Evolutionary conservation across 2,888 invertebrate species (phyloP).

Genomic region (Orthonychiurus folsomi): DNA sequence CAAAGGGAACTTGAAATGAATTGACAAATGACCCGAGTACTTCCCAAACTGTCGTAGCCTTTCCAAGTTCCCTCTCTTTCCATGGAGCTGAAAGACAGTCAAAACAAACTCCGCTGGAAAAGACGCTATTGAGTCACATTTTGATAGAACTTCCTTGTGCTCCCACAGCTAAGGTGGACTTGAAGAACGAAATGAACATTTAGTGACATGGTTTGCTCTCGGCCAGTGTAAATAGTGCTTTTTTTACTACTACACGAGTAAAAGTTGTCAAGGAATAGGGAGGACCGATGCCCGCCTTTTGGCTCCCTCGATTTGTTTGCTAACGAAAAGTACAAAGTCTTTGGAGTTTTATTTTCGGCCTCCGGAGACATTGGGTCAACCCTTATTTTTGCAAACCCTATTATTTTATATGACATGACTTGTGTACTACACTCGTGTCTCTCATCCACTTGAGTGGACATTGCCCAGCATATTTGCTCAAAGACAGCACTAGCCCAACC

Average conservation of each 20-base stretch:
- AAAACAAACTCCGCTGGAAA: too few relatives aligned
- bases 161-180: too few relatives aligned
- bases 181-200: not conserved
- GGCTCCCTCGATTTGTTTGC: not conserved
- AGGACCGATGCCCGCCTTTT: too few relatives aligned
- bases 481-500: constrained; percentile 1
- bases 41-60: not conserved
- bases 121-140: too few relatives aligned
- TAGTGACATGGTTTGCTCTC: not conserved
- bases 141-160: too few relatives aligned
- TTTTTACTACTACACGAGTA: not conserved
- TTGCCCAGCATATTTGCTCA: constrained; percentile 1
- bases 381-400: not conserved
- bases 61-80: too few relatives aligned
- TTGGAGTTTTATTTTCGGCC: too few relatives aligned
- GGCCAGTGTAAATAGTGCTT: not conserved
- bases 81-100: too few relatives aligned
- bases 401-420: not conserved
- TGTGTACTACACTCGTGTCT: not conserved
- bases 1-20: not conserved
- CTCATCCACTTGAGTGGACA: constrained; percentile 12
- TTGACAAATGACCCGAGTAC: not conserved
- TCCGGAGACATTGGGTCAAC: too few relatives aligned
- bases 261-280: too few relatives aligned
- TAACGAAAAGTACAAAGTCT: too few relatives aligned